phyloP scores from a whole-genome alignment of 1,140 invertebrate species.

The Bathynomus jamesi region DNA sequence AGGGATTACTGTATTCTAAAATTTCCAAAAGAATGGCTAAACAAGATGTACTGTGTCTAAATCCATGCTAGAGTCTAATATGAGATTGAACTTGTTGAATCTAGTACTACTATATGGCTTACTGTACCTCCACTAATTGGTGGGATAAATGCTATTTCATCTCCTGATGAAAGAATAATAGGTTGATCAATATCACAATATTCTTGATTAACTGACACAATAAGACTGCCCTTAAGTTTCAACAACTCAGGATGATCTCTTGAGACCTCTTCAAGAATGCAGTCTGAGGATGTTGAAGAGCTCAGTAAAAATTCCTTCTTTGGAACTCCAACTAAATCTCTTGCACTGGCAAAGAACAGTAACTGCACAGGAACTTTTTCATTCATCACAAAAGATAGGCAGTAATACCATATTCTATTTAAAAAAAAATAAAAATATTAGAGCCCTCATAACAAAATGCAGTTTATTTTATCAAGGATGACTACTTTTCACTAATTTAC shows the following conservation, averaged over 20 bases:
- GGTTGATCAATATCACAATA: conserved; percentile 29
- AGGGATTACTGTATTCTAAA: too few relatives aligned
- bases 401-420: too few relatives aligned
- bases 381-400: not conserved
- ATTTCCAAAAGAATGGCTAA: too few relatives aligned
- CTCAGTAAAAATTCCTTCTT: not conserved
- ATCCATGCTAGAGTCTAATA: too few relatives aligned
- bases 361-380: not conserved
- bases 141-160: conserved; percentile 37
- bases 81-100: not conserved
- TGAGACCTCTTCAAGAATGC: conserved; percentile 7
- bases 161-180: conserved; percentile 19
- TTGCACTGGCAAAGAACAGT: not conserved
- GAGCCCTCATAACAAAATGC: too few relatives aligned
- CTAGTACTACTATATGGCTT: not conserved
- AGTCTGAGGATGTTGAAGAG: not conserved
- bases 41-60: too few relatives aligned
- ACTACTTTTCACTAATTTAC: too few relatives aligned
- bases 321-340: not conserved
- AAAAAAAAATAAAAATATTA: too few relatives aligned
- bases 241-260: conserved; percentile 23
- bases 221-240: conserved; percentile 24
- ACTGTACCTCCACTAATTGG: conserved; percentile 36
- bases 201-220: conserved; percentile 32
- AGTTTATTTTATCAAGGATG: too few relatives aligned